phyloP scores from a whole-genome alignment of 2,113 vertebrate genomes.

The Cyprinus carpio region DNA sequence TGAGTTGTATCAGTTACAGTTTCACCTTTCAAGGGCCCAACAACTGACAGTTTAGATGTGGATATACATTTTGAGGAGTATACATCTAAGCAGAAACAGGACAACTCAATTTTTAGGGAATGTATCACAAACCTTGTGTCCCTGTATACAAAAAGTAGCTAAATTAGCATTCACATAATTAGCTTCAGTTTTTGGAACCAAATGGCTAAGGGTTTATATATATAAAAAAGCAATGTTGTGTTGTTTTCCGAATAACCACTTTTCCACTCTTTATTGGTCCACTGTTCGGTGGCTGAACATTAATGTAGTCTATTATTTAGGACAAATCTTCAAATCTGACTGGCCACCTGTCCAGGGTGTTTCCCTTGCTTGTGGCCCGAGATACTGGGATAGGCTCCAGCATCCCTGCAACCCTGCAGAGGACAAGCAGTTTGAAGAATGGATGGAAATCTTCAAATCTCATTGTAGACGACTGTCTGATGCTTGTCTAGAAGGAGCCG shows the following conservation, averaged over 20 bases:
- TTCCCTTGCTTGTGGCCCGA: background rate
- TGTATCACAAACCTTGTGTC: no score
- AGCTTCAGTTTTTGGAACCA: background rate
- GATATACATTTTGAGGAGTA: background rate
- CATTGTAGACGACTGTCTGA: background rate
- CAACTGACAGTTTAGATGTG: background rate
- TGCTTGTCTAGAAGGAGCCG: background rate
- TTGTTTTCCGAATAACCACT: background rate
- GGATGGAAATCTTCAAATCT: background rate
- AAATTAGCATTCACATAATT: background rate
- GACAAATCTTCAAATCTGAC: background rate
- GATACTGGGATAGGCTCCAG: no score
- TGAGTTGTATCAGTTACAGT: background rate
- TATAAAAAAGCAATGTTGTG: background rate
- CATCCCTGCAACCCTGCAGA: background rate
- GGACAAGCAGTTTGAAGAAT: background rate
- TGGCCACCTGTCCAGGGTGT: background rate
- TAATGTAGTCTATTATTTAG: background rate
- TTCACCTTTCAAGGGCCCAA: background rate
- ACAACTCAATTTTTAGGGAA: no score
- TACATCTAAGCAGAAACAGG: no score
- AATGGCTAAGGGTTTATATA: background rate
- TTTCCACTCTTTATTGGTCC: background rate
- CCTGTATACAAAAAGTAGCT: no score
- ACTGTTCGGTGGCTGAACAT: background rate